phyloP scores from a whole-genome alignment of 2,888 invertebrate genomes.

The Cyclophora albipunctata region DNA sequence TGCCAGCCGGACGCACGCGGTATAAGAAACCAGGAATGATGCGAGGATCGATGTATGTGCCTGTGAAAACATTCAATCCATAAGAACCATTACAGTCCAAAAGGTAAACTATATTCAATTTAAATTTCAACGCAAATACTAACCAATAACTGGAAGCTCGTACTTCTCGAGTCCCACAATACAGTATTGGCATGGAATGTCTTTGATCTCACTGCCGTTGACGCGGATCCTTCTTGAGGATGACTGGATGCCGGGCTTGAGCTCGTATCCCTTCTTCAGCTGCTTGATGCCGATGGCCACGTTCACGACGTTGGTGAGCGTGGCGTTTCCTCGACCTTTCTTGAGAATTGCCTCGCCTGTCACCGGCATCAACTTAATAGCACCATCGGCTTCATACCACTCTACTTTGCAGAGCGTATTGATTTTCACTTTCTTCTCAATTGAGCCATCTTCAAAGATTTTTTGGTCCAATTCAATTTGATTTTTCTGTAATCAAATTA shows the following conservation, averaged over 20 bases:
- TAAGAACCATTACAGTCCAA: neutral
- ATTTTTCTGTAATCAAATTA: constrained; percentile 49
- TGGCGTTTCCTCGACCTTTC: constrained; percentile 69
- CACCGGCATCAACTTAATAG: constrained; percentile 75
- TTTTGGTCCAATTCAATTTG: constrained; percentile 67
- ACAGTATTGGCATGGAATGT: constrained; percentile 80
- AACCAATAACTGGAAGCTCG: constrained; percentile 82
- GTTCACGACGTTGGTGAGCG: constrained; percentile 72
- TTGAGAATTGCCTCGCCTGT: constrained; percentile 75
- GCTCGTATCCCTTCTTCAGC: constrained; percentile 74
- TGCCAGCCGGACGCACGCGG: constrained; percentile 80
- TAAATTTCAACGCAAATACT: constrained; percentile 23
- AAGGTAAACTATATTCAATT: no score
- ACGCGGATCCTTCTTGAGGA: constrained; percentile 78
- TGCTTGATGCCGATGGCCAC: constrained; percentile 75
- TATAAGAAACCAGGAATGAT: constrained; percentile 84
- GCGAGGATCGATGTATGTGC: constrained; percentile 83
- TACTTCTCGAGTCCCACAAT: constrained; percentile 79
- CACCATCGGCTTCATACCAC: constrained; percentile 79
- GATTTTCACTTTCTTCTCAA: constrained; percentile 78
- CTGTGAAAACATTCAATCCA: constrained; percentile 35
- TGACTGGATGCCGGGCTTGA: constrained; percentile 79
- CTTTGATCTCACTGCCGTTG: constrained; percentile 76
- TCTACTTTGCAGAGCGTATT: constrained; percentile 80
- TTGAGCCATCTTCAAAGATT: constrained; percentile 55